Evolutionary conservation across 2,113 vertebrate genomes (phyloP), one percentile per base, ranked within the genome.

Genomic region (Channa argus): DNA sequence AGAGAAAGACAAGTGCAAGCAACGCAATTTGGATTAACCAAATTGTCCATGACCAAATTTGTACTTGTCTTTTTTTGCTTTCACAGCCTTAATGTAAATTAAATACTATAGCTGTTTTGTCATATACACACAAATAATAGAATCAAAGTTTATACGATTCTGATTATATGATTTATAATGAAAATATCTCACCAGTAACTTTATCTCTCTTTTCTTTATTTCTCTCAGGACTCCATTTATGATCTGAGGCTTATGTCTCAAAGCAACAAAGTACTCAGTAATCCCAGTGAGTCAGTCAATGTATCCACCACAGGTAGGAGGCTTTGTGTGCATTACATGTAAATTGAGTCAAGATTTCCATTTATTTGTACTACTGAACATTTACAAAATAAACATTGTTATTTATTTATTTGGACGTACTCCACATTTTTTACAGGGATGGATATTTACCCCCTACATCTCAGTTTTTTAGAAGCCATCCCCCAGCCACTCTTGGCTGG

Each of bases 181-280:
- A 39, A 49, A 33, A 54, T 36, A 1, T 39, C n/a, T 44, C 4
- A 51, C n/a, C 76, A 45, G 36, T 9, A 49, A 12, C 49, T 54
- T 24, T 24, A 24, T 24, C 24, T 2, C 1, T 2, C 34, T 45
- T n/a, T 54, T 64, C 8, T 56, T 5, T 70, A 15, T 63, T 24
- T 53, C 33, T 46, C 34, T 4, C 82, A 99, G 98, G 96, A 98
- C 73, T 94, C 94, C 45, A 91, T 86, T 73, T 99, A 99, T 0
- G 96, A 99, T 83, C 93, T 99, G 71, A 94, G 98, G 49, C 93
- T 99, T 14, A 92, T 98, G 92, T 96, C 97, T 59, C 90, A 95
- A 33, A 95, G 95, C 14, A 94, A 94, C 44, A 94, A 92, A 88
- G 86, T 94, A n/a, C 92, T 97, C 90, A 98, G 97, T 15, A 93